Evolutionary conservation across 2,888 invertebrate species (phyloP), one percentile per base, ranked within the genome.

Genomic region (Seladonia tumulorum): DNA sequence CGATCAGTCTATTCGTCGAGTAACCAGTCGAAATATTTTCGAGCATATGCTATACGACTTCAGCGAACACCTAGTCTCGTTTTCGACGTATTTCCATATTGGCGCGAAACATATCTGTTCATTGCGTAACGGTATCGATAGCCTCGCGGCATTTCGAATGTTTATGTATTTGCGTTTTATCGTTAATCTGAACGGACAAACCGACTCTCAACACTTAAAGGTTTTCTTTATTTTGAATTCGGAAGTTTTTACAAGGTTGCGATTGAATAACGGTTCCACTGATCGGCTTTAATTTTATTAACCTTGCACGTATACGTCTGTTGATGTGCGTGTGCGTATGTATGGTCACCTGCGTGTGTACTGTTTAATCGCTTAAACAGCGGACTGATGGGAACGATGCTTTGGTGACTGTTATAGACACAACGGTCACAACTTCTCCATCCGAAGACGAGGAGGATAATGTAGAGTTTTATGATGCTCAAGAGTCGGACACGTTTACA

Each of bases 371-470:
- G n/a, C 1, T 57, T 73, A 72, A 10, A 14, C n/a, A n/a, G 25
- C 2, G 0, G 14, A 3, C 22, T n/a, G 25, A 76, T 49, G 16
- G n/a, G 45, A 71, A 18, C 4, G 14, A 57, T 47, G 71, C 72
- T 87, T 78, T 70, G 29, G 2, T 82, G 42, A 60, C 42, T 35
- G n/a, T 90, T 90, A 18, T 78, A 95, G 95, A 95, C 92, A 90
- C 93, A 42, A 89, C 90, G n/a, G 92, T 92, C 22, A 95, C 94
- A 84, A 94, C 95, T 76, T 95, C 95, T 35, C 96, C 96, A 88
- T 96, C 96, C 16, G 96, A 96, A 91, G 96, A 96, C 91, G 96
- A 96, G 88, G 97, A 97, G 76, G 96, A 96, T 88, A 95, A 95
- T 82, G 94, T 90, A 5, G 96, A 96, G 89, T 97, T 96, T 93